Conservation (phyloP, 2,888 invertebrate genomes). For the Phymatocera aterrima region DNA sequence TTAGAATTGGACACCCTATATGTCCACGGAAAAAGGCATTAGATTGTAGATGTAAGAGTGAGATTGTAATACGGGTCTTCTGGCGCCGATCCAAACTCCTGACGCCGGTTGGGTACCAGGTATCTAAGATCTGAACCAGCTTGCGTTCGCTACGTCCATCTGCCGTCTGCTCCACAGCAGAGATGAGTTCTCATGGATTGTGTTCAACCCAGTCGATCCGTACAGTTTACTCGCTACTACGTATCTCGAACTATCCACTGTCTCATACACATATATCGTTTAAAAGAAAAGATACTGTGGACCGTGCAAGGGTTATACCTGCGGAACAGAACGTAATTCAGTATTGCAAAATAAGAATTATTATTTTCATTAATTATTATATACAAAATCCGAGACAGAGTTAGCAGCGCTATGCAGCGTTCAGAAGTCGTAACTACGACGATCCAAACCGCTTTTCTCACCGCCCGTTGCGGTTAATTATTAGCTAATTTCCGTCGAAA, state of each 20-base stretch:
- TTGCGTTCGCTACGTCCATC: constrained; percentile 10
- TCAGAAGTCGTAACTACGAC: too few species aligned
- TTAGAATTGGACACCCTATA: constrained; percentile 8
- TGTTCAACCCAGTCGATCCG: background rate
- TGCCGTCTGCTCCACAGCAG: constrained; percentile 14
- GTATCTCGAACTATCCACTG: background rate
- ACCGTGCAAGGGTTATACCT: background rate
- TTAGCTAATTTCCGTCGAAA: too few species aligned
- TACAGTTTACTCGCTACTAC: background rate
- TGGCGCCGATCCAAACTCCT: constrained; percentile 34
- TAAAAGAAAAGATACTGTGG: background rate
- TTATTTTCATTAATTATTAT: too few species aligned
- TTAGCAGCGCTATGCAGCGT: too few species aligned
- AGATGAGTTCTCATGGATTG: background rate
- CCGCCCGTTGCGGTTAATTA: too few species aligned
- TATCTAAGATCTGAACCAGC: constrained; percentile 35
- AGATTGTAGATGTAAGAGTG: constrained; percentile 20
- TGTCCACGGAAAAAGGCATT: constrained; percentile 7
- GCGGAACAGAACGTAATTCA: background rate
- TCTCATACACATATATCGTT: background rate
- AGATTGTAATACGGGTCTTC: constrained; percentile 7
- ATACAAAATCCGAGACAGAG: too few species aligned
- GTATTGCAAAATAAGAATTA: background rate
- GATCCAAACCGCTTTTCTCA: too few species aligned
- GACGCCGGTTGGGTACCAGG: background rate